Percentiles rank a stretch among this genome's conserved stretches.
Conservation (phyloP, 2,113 vertebrate genomes). For the Pardalotus punctatus region DNA sequence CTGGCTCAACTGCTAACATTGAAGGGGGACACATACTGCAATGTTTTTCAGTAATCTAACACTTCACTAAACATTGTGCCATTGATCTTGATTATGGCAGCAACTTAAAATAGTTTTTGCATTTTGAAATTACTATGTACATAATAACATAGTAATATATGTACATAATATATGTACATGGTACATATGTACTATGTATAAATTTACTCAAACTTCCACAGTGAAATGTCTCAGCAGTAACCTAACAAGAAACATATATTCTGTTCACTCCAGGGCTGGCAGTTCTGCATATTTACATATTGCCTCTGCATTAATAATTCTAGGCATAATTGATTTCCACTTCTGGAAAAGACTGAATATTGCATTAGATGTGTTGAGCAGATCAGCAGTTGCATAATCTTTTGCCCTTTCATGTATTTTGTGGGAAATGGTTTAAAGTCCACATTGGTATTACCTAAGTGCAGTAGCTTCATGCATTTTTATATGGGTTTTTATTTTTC, state of each 20-base stretch:
- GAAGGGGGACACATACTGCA: background rate
- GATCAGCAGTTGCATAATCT: background rate
- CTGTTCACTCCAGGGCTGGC: background rate
- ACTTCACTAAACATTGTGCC: background rate
- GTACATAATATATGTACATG: too few species aligned
- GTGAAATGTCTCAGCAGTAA: background rate
- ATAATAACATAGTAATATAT: too few species aligned
- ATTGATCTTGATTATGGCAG: slow-evolving; percentile 11
- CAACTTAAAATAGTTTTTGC: background rate
- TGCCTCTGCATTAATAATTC: background rate
- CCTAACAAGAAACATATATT: background rate
- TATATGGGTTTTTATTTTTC: background rate
- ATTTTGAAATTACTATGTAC: slow-evolving; percentile 8
- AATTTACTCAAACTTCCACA: background rate
- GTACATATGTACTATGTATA: background rate
- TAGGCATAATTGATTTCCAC: background rate
- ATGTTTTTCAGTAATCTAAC: background rate
- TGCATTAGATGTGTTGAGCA: background rate
- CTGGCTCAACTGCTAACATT: background rate
- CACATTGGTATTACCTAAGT: background rate
- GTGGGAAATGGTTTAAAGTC: background rate
- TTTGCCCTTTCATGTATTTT: background rate
- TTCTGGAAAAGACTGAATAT: background rate
- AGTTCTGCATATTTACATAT: background rate
- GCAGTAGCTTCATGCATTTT: background rate